These are phyloP conservation scores for Eupleurogrammus muticus DNA, from an alignment of 2,797 vertebrate genomes.

Conservation along the genomic window DNA sequence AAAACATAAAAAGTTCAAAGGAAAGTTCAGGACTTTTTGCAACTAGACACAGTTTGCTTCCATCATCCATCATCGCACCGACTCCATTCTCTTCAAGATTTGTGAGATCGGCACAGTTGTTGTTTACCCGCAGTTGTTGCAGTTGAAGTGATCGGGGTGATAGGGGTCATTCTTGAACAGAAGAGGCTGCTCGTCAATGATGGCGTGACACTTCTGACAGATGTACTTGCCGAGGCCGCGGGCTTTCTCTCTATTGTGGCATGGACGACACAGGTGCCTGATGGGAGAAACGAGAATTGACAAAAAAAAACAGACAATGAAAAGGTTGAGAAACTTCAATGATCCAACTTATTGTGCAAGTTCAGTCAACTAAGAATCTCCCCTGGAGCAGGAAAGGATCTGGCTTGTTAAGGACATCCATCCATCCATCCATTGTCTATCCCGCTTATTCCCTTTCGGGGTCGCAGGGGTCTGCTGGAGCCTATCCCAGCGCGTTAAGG, in stretches of 20 bases:
- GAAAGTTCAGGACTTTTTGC: background rate
- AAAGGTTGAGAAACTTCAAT: background rate
- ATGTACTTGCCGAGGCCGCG: slow-evolving; percentile 93
- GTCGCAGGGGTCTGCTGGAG: too few species aligned
- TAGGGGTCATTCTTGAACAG: slow-evolving; percentile 98
- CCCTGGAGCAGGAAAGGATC: too few species aligned
- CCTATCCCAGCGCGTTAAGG: too few species aligned
- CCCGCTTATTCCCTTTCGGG: too few species aligned
- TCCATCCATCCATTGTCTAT: too few species aligned
- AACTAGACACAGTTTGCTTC: slow-evolving; percentile 2
- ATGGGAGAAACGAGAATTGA: background rate
- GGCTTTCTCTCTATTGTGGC: slow-evolving; percentile 96
- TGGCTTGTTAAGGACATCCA: too few species aligned
- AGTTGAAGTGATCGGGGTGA: slow-evolving; percentile 98
- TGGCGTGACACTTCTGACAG: slow-evolving; percentile 96
- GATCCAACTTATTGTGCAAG: background rate
- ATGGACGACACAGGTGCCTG: slow-evolving; percentile 95
- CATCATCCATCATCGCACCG: background rate
- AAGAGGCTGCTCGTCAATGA: slow-evolving; percentile 95
- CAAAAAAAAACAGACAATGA: background rate
- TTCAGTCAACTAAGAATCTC: background rate
- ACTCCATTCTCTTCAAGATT: background rate
- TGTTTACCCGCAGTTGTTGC: slow-evolving; percentile 94
- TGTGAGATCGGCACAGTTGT: background rate
- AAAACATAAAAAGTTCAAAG: too few species aligned